Base-by-base conservation (phyloP, 2,797 vertebrate species). In the Hafferia zeledoni region DNA sequence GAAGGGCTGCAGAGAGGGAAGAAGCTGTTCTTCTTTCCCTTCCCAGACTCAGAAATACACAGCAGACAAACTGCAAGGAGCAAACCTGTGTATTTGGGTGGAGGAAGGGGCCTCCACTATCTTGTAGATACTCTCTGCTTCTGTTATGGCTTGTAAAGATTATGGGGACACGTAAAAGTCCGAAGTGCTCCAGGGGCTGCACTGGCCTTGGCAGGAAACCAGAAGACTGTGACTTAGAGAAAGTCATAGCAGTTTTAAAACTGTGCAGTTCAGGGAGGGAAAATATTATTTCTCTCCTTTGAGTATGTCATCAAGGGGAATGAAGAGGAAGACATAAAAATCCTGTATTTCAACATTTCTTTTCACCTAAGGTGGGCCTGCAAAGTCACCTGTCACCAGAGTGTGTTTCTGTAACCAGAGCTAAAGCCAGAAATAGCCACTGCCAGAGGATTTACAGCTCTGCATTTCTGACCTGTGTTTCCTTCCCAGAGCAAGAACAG, bases 401-500 rank as follows among this genome's bases (percentile, higher is more conserved):
- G 31, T 9, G 0, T 17, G 56, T 30, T 17, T 68, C 93, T 67
- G 61, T 3, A 17, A 18, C 6, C 41, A 17, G n/a, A 52, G 61
- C 77, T 78, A 63, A 57, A 31, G 4, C 37, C 81, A 87, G 67
- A 18, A 49, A 75, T 4, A 41, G 67, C 17, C 72, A 6, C 65
- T 49, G 74, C 28, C 71, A 87, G 87, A 50, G 79, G 63, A 84
- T 85, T 84, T 65, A 82, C 87, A 83, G 91, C 91, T 60, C 65
- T 57, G 33, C 75, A 41, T 18, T 12, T 11, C 74, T 85, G 91
- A 64, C 87, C 91, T 87, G 14, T n/a, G 59, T 2, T 78, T 76
- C 91, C 65, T 55, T 55, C 56, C 33, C 43, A 10, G 41, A 59
- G 70, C 74, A 39, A 50, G 67, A 81, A 15, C 79, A 65, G 50